Percentiles rank a stretch among this genome's conserved stretches.
Conservation (phyloP, 2,113 vertebrate species). For the Malurus alboscapulatus region DNA sequence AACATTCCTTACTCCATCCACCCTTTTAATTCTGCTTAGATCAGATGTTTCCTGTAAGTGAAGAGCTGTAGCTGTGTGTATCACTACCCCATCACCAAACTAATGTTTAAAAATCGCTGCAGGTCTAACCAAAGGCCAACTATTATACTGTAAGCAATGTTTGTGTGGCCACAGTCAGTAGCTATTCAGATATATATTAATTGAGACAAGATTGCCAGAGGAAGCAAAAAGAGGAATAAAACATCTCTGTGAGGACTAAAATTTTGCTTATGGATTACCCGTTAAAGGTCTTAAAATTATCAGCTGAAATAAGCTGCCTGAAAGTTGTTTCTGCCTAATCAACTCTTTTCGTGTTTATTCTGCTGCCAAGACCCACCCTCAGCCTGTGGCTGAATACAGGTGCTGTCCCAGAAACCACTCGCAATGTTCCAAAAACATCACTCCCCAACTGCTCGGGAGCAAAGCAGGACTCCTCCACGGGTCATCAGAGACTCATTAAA, state of each 20-base stretch:
- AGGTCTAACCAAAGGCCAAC: constrained; percentile 34
- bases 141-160: neutral
- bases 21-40: constrained; percentile 40
- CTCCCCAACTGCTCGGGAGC: neutral
- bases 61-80: neutral
- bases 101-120: constrained; percentile 4
- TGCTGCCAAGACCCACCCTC: neutral
- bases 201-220: neutral
- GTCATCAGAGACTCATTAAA: neutral
- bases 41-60: neutral
- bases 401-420: neutral
- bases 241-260: neutral
- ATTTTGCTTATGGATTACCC: neutral
- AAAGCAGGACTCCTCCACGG: neutral
- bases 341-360: constrained; percentile 21
- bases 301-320: constrained; percentile 39
- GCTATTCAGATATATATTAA: neutral
- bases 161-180: neutral
- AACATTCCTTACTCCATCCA: constrained; percentile 10
- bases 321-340: constrained; percentile 43
- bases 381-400: neutral
- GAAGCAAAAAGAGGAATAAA: constrained; percentile 12
- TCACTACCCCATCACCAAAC: neutral
- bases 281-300: constrained; percentile 40
- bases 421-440: neutral